Conservation (phyloP, 2,888 invertebrate species). For the Linhomoeus sp. region DNA sequence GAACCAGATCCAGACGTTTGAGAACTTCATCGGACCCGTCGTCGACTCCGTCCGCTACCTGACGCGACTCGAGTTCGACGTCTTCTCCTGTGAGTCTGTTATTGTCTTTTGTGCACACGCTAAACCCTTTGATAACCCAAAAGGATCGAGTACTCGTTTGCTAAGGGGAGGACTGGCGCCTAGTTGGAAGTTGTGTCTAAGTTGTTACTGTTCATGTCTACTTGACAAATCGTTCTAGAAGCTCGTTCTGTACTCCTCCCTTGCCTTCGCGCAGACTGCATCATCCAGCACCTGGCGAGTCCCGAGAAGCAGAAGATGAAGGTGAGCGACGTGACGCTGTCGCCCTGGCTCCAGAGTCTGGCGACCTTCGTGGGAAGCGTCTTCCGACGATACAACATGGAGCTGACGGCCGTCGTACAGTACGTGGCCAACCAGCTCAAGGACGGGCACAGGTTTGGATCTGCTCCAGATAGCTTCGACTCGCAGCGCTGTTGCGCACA, state of each 20-base stretch:
- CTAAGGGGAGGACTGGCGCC: too few species aligned
- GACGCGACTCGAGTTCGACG: conserved; percentile 81
- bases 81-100: conserved; percentile 48
- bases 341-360: conserved; percentile 44
- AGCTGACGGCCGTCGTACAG: conserved; percentile 77
- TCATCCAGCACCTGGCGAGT: conserved; percentile 69
- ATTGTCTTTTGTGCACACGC: background rate
- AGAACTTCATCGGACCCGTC: conserved; percentile 81
- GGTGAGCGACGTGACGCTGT: conserved; percentile 71
- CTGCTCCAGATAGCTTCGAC: too few species aligned
- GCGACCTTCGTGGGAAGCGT: conserved; percentile 87
- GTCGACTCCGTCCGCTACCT: conserved; percentile 92
- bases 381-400: conserved; percentile 75
- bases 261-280: too few species aligned
- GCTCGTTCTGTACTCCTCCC: too few species aligned
- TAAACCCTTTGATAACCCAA: too few species aligned
- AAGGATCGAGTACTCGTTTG: too few species aligned
- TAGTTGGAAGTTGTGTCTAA: too few species aligned
- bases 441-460: conserved; percentile 60
- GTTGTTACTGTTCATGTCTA: too few species aligned
- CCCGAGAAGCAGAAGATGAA: conserved; percentile 51
- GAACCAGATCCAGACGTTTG: conserved; percentile 59
- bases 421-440: conserved; percentile 93
- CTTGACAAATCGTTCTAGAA: too few species aligned
- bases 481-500: too few species aligned